Conservation (phyloP, 30 jellyfish, hydroid and myxozoan genomes). For the Catostylus mosaicus region DNA sequence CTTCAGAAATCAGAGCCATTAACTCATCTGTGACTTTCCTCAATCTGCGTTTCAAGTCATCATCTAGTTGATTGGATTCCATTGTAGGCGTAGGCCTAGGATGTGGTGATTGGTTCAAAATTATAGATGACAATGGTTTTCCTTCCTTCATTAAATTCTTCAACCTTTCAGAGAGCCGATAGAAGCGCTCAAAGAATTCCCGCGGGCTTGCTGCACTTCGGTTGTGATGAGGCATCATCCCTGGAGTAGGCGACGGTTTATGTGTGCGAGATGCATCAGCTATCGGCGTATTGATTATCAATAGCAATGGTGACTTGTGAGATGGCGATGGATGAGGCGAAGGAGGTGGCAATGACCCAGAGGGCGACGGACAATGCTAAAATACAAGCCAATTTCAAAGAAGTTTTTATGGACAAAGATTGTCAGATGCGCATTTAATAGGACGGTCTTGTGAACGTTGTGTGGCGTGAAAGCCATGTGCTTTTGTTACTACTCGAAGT, state of each 20-base stretch:
- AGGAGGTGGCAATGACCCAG: neutral
- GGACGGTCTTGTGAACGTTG: too few species aligned
- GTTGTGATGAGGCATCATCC: neutral
- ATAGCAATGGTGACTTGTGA: too few species aligned
- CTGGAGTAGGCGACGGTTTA: conserved; percentile 4
- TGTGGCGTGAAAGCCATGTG: too few species aligned
- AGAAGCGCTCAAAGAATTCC: neutral
- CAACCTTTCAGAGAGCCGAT: neutral
- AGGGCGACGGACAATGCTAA: conserved; percentile 11
- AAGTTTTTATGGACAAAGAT: too few species aligned
- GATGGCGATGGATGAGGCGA: too few species aligned
- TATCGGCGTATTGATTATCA: too few species aligned
- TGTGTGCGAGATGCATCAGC: neutral
- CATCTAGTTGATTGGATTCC: neutral
- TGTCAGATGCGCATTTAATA: too few species aligned
- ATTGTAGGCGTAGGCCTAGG: neutral
- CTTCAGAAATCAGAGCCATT: neutral
- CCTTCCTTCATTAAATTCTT: neutral
- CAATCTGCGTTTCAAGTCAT: neutral
- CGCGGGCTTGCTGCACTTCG: neutral
- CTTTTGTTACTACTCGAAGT: too few species aligned
- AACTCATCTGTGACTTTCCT: neutral
- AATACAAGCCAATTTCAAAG: too few species aligned
- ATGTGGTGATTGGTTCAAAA: neutral
- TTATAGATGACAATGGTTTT: neutral